Conservation (phyloP, 2,888 invertebrate species). For the Volucella inflata region DNA sequence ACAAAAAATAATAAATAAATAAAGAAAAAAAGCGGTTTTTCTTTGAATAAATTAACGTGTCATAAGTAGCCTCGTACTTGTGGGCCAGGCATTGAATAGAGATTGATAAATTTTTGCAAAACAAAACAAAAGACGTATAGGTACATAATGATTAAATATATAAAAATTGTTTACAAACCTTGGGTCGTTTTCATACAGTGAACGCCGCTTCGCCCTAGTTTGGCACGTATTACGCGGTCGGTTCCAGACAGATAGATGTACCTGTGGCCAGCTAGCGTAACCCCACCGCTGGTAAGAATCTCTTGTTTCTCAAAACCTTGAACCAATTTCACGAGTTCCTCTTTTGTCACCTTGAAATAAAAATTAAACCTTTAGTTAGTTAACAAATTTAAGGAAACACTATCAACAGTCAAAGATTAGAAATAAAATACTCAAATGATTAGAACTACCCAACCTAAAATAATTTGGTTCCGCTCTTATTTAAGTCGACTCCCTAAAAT, state of each 20-base stretch:
- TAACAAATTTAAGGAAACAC: neutral
- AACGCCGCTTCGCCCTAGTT: constrained; percentile 96
- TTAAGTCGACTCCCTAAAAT: too few relatives aligned
- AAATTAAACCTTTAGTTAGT: constrained; percentile 22
- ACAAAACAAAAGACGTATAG: neutral
- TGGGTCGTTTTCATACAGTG: constrained; percentile 98
- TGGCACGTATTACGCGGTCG: constrained; percentile 96
- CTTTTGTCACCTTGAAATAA: constrained; percentile 91
- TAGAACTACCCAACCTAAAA: too few relatives aligned
- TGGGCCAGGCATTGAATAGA: too few relatives aligned
- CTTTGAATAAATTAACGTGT: too few relatives aligned
- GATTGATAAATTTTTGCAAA: neutral
- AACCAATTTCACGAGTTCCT: constrained; percentile 94
- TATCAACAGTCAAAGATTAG: too few relatives aligned
- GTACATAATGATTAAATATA: too few relatives aligned
- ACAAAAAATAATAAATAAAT: neutral
- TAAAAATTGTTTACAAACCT: constrained; percentile 85
- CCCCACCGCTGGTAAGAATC: constrained; percentile 94
- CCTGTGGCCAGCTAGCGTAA: constrained; percentile 95
- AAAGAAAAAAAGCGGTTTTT: neutral
- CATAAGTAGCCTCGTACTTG: too few relatives aligned
- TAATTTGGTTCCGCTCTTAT: too few relatives aligned
- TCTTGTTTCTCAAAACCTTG: constrained; percentile 96
- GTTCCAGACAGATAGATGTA: constrained; percentile 98
- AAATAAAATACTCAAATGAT: too few relatives aligned